A percentile compares a stretch with the other conserved stretches of the same genome.
These are phyloP conservation scores for Centroberyx gerrardi DNA, from an alignment of 2,797 vertebrate genomes.

Conservation along the genomic window DNA sequence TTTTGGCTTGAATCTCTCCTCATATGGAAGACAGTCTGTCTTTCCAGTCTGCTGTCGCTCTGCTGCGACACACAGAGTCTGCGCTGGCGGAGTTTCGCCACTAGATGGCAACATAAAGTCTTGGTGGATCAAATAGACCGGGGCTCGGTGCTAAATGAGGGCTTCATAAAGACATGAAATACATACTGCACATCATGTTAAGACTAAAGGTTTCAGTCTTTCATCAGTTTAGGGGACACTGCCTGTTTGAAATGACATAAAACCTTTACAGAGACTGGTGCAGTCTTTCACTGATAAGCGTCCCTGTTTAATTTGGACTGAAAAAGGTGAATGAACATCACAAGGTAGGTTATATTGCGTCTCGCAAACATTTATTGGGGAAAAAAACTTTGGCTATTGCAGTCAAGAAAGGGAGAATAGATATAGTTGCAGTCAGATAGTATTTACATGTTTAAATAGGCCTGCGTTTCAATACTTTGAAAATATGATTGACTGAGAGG, in stretches of 20 bases:
- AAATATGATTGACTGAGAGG: slow-evolving; percentile 9
- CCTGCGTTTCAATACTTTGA: slow-evolving; percentile 2
- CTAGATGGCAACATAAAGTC: slow-evolving; percentile 89
- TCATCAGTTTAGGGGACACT: not conserved
- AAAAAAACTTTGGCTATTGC: slow-evolving; percentile 63
- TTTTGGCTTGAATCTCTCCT: too few relatives aligned
- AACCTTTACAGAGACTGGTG: not conserved
- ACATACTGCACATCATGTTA: not conserved
- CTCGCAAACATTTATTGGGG: slow-evolving; percentile 77
- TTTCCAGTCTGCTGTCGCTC: too few relatives aligned
- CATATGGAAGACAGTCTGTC: too few relatives aligned
- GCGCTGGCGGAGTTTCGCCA: slow-evolving; percentile 69
- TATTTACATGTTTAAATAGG: slow-evolving; percentile 73
- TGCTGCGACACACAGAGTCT: not conserved
- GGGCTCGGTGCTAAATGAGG: not conserved
- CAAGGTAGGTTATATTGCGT: slow-evolving; percentile 39
- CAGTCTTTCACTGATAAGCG: fast-evolving
- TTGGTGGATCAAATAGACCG: slow-evolving; percentile 47
- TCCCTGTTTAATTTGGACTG: not conserved
- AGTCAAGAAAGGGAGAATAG: slow-evolving; percentile 60
- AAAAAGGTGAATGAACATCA: slow-evolving; percentile 84
- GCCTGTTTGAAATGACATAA: not conserved
- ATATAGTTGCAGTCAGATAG: slow-evolving; percentile 54
- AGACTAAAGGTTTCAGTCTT: too few relatives aligned
- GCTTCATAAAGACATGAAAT: slow-evolving; percentile 16